phyloP scores from a whole-genome alignment of 1,140 invertebrate species.

The Bombus superbus region DNA sequence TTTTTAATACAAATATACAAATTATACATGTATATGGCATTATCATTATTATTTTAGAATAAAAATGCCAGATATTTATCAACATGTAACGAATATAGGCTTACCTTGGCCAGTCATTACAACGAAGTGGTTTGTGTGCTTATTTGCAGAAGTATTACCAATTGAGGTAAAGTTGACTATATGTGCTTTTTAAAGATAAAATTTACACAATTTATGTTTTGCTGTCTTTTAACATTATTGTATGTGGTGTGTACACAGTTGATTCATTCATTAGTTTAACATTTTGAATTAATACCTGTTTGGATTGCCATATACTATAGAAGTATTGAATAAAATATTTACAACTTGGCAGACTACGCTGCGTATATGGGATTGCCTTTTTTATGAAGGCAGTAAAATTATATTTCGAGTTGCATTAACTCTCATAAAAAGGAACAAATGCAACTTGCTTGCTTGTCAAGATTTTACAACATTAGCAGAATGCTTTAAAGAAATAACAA shows the following conservation, averaged over 20 bases:
- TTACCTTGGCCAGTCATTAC: constrained; percentile 94
- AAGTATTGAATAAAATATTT: constrained; percentile 50
- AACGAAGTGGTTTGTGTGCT: constrained; percentile 97
- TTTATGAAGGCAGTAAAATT: constrained; percentile 95
- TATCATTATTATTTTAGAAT: constrained; percentile 82
- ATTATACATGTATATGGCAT: not conserved
- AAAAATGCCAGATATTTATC: constrained; percentile 90
- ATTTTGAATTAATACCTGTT: constrained; percentile 45
- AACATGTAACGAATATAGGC: constrained; percentile 89
- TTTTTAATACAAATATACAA: not conserved
- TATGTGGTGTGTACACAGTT: constrained; percentile 32
- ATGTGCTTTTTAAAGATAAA: constrained; percentile 17
- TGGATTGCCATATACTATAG: constrained; percentile 50
- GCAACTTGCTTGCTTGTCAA: constrained; percentile 88
- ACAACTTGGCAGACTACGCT: constrained; percentile 88
- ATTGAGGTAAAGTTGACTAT: constrained; percentile 86
- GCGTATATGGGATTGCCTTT: constrained; percentile 97
- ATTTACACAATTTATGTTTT: constrained; percentile 4
- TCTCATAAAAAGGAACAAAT: constrained; percentile 89
- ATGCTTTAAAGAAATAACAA: constrained; percentile 90
- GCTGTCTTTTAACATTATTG: constrained; percentile 23
- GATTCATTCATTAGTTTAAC: constrained; percentile 34
- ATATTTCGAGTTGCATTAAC: constrained; percentile 94
- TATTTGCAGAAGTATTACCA: constrained; percentile 95
- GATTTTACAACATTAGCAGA: constrained; percentile 90